Conservation (phyloP, 2,113 vertebrate genomes). For the Urocitellus parryii region DNA sequence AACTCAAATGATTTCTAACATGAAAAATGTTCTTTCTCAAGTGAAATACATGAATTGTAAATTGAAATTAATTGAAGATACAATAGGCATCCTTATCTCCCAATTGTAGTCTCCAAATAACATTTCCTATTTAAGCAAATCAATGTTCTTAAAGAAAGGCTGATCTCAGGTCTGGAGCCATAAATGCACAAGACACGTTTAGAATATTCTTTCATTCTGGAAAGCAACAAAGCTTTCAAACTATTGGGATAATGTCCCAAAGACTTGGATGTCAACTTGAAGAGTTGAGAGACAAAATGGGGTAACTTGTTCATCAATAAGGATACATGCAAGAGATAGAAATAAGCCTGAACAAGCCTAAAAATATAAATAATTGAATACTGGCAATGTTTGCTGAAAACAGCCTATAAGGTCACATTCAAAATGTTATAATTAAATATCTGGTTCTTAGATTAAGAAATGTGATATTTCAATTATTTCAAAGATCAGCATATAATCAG, state of each 20-base stretch:
- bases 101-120: not conserved
- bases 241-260: not conserved
- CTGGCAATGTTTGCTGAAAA: not conserved
- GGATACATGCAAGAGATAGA: not conserved
- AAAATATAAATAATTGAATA: not conserved
- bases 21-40: not conserved
- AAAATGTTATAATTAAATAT: constrained; percentile 25
- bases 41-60: too few species aligned
- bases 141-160: not conserved
- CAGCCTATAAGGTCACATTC: not conserved
- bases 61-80: not conserved
- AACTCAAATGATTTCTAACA: not conserved
- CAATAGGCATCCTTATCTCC: not conserved
- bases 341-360: not conserved
- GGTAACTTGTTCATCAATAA: not conserved
- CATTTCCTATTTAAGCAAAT: not conserved
- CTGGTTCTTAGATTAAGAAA: constrained; percentile 8
- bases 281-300: not conserved
- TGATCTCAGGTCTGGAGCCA: too few species aligned
- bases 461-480: constrained; percentile 34
- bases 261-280: not conserved
- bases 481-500: constrained; percentile 35
- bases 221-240: not conserved
- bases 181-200: not conserved
- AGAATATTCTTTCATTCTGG: not conserved